Conservation (phyloP, 2,797 vertebrate genomes). For the Esox lucius region DNA sequence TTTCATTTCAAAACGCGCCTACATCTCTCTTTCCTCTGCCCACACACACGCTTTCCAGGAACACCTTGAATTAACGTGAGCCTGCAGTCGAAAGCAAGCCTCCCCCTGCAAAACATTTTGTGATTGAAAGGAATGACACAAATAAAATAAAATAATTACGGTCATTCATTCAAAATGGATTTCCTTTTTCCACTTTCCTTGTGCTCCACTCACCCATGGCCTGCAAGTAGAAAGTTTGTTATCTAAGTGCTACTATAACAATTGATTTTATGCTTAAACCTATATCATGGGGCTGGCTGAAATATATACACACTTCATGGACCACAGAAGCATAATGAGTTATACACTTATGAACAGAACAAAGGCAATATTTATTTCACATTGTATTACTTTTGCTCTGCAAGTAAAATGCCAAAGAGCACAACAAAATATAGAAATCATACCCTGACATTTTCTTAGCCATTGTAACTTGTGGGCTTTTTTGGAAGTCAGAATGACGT, state of each 20-base stretch:
- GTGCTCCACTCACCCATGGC: slow-evolving; percentile 11
- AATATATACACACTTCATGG: not conserved
- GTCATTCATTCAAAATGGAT: slow-evolving; percentile 18
- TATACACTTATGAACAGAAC: slow-evolving; percentile 1
- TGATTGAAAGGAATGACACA: slow-evolving; percentile 19
- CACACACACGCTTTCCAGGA: not conserved
- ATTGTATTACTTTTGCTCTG: slow-evolving; percentile 11
- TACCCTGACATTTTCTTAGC: slow-evolving; percentile 8
- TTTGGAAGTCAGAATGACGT: not conserved
- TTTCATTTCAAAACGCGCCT: slow-evolving; percentile 1
- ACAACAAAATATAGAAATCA: not conserved
- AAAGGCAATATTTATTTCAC: slow-evolving; percentile 29
- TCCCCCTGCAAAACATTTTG: not conserved
- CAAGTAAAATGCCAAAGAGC: not conserved
- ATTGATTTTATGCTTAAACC: not conserved
- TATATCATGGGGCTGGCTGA: slow-evolving; percentile 14
- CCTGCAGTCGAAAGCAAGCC: not conserved
- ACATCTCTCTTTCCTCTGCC: slow-evolving; percentile 19
- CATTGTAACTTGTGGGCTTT: slow-evolving; percentile 16
- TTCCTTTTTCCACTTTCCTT: slow-evolving; percentile 41
- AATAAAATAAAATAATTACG: not conserved
- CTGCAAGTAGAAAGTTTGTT: not conserved
- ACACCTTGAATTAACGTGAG: not conserved
- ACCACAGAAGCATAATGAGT: not conserved
- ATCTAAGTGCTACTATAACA: slow-evolving; percentile 31